Percentiles rank a stretch among this genome's conserved stretches.
Conservation (phyloP, 2,797 vertebrate species). For the Euphonia xanthogaster region DNA sequence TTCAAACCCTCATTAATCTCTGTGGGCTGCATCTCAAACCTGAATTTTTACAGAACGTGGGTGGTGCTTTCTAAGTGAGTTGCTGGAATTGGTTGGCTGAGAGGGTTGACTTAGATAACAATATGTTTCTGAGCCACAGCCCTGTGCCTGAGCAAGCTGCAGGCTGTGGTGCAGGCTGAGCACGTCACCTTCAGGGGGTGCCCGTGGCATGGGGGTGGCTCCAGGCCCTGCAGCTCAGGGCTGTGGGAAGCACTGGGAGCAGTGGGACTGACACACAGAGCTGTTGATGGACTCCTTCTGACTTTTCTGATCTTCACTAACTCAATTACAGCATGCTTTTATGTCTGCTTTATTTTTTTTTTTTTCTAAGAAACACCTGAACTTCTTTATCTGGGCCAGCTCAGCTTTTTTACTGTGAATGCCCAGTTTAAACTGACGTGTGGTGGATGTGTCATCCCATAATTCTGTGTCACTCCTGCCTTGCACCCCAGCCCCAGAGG, state of each 20-base stretch:
- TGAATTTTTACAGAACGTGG: not conserved
- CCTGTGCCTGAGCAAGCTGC: not conserved
- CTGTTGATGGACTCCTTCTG: fast-evolving
- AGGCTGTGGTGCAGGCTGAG: not conserved
- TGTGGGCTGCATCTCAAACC: slow-evolving; percentile 18
- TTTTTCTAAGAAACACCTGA: not conserved
- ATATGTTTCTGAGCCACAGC: not conserved
- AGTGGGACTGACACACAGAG: not conserved
- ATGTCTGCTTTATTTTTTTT: not conserved
- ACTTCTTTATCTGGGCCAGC: not conserved
- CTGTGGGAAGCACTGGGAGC: not conserved
- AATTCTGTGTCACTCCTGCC: not conserved
- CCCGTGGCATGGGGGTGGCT: fast-evolving
- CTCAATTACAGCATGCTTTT: not conserved
- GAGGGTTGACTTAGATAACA: not conserved
- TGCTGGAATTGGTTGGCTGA: not conserved
- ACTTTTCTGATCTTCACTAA: not conserved
- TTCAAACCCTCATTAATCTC: slow-evolving; percentile 37
- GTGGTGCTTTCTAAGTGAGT: not conserved
- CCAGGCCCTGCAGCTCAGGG: not conserved
- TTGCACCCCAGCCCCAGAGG: not conserved
- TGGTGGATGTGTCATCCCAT: not conserved
- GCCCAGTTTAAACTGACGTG: not conserved
- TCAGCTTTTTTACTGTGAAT: not conserved
- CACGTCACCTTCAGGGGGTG: fast-evolving